These are phyloP conservation scores for Dynastes grantii DNA, from an alignment of 2,888 invertebrate genomes.

Conservation along the genomic window DNA sequence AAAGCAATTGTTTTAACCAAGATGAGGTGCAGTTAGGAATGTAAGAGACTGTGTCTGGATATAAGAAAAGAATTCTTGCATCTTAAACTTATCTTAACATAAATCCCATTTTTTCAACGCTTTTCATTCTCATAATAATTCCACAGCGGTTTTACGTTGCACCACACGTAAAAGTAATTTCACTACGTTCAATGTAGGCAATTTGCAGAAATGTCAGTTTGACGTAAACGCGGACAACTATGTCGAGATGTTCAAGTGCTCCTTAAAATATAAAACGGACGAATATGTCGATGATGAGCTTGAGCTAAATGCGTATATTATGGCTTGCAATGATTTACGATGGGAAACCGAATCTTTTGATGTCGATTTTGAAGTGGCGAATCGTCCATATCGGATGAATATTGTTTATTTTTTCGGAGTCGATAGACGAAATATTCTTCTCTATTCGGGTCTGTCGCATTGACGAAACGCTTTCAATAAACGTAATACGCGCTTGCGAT, in stretches of 20 bases:
- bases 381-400: neutral
- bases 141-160: too few species aligned
- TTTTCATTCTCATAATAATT: too few species aligned
- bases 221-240: neutral
- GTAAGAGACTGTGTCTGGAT: too few species aligned
- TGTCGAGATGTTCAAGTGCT: constrained; percentile 10
- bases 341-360: constrained; percentile 12
- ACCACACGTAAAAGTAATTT: too few species aligned
- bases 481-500: neutral
- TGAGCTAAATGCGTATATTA: neutral
- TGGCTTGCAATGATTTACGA: neutral
- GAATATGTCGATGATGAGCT: neutral
- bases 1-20: too few species aligned
- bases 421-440: neutral
- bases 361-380: neutral
- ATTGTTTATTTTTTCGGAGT: constrained; percentile 4
- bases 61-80: too few species aligned
- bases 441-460: neutral
- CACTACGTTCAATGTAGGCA: neutral
- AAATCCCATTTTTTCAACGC: too few species aligned
- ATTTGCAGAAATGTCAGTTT: neutral
- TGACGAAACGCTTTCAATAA: neutral
- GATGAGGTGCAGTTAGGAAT: too few species aligned
- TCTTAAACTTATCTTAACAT: too few species aligned
- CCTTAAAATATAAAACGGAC: constrained; percentile 10